A percentile compares a stretch with the other conserved stretches of the same genome.
phyloP scores from a whole-genome alignment of 1,140 invertebrate species.

The Drosophila busckii region DNA sequence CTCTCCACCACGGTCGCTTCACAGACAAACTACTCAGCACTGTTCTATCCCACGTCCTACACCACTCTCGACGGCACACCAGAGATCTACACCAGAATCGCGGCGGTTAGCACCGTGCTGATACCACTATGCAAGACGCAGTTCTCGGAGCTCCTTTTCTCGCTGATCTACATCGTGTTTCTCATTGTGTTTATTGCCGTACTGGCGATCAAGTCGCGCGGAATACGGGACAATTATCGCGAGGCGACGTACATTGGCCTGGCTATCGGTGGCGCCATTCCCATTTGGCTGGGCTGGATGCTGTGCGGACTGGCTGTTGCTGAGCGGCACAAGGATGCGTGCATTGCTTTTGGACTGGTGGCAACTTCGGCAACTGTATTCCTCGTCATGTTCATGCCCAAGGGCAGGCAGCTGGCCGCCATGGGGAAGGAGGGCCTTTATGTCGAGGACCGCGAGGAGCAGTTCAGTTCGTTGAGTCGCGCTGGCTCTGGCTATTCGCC shows the following conservation, averaged over 20 bases:
- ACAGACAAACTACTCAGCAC: slow-evolving; percentile 53
- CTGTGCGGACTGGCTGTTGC: slow-evolving; percentile 86
- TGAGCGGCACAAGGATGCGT: slow-evolving; percentile 89
- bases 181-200: slow-evolving; percentile 91
- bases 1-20: slow-evolving; percentile 62
- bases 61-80: slow-evolving; percentile 53
- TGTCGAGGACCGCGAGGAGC: slow-evolving; percentile 87
- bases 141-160: slow-evolving; percentile 86
- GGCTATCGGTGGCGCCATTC: slow-evolving; percentile 89
- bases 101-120: slow-evolving; percentile 62
- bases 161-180: slow-evolving; percentile 90
- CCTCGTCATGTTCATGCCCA: slow-evolving; percentile 95
- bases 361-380: slow-evolving; percentile 91
- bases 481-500: slow-evolving; percentile 91
- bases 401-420: slow-evolving; percentile 93
- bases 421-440: slow-evolving; percentile 90
- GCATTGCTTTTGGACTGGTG: slow-evolving; percentile 91
- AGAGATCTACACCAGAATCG: slow-evolving; percentile 68
- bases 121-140: slow-evolving; percentile 83
- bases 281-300: slow-evolving; percentile 92
- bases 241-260: slow-evolving; percentile 94
- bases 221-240: slow-evolving; percentile 94
- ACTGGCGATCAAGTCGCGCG: slow-evolving; percentile 89
- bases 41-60: slow-evolving; percentile 77
- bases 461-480: slow-evolving; percentile 86